phyloP scores from a whole-genome alignment of 2,888 invertebrate genomes.

The Monopis laevigella region DNA sequence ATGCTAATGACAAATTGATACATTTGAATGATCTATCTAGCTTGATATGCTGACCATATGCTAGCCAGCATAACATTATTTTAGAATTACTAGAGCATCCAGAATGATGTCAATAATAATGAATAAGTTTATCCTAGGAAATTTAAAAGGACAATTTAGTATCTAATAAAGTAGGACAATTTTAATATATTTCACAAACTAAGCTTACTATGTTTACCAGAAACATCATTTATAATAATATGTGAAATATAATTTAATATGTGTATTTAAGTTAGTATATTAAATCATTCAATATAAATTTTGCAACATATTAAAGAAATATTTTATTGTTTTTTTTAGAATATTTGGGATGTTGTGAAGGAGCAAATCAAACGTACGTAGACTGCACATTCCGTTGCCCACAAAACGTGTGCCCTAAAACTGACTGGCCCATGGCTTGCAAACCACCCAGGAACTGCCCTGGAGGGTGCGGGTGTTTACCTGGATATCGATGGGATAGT shows the following conservation, averaged over 20 bases:
- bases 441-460: constrained; percentile 6
- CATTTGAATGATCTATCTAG: too few species aligned
- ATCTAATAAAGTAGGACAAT: too few species aligned
- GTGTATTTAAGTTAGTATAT: too few species aligned
- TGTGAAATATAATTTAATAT: too few species aligned
- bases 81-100: neutral
- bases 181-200: too few species aligned
- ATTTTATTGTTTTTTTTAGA: too few species aligned
- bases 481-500: constrained; percentile 13
- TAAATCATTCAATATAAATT: too few species aligned
- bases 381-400: constrained; percentile 1
- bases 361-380: constrained; percentile 1
- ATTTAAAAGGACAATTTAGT: neutral
- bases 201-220: too few species aligned
- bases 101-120: neutral
- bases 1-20: too few species aligned
- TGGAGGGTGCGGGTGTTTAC: constrained; percentile 14
- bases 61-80: neutral
- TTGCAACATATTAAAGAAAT: too few species aligned
- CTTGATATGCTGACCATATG: neutral
- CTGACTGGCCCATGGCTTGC: constrained; percentile 10
- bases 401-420: constrained; percentile 8
- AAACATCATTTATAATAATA: too few species aligned
- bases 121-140: neutral
- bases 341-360: too few species aligned